These are phyloP conservation scores for Lasioglossum calceatum DNA, from an alignment of 2,888 invertebrate species.

Conservation along the genomic window DNA sequence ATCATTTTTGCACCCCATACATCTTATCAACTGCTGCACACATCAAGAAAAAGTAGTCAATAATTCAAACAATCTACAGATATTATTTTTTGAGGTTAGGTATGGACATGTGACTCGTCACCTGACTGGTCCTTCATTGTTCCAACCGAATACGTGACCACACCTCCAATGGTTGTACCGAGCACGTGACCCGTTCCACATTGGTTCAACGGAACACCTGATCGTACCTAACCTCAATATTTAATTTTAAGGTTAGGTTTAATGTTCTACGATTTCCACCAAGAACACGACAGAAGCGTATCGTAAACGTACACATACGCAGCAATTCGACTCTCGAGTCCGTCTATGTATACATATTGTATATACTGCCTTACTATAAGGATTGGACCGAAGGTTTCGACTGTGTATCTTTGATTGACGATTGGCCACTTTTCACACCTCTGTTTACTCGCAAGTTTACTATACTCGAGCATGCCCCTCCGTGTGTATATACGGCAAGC, in stretches of 20 bases:
- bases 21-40: not conserved
- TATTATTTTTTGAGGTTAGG: not conserved
- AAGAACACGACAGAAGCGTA: constrained; percentile 17
- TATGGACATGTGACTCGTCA: not conserved
- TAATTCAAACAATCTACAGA: not conserved
- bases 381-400: constrained; percentile 83
- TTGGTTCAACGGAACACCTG: not conserved
- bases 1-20: not conserved
- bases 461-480: constrained; percentile 47
- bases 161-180: not conserved
- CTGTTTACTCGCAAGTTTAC: constrained; percentile 42
- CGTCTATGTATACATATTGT: constrained; percentile 59
- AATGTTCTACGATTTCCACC: not conserved
- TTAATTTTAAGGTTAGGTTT: constrained; percentile 1
- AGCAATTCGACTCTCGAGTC: constrained; percentile 73
- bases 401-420: constrained; percentile 79
- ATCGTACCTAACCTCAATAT: not conserved
- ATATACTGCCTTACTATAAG: constrained; percentile 82
- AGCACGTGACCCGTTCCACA: not conserved
- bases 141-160: not conserved
- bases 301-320: constrained; percentile 18
- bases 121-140: not conserved
- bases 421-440: constrained; percentile 65
- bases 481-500: constrained; percentile 42
- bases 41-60: not conserved